Percentiles rank a stretch among this genome's conserved stretches.
Evolutionary conservation across 2,797 vertebrate species (phyloP).

Genomic region (Sylvia borin): DNA sequence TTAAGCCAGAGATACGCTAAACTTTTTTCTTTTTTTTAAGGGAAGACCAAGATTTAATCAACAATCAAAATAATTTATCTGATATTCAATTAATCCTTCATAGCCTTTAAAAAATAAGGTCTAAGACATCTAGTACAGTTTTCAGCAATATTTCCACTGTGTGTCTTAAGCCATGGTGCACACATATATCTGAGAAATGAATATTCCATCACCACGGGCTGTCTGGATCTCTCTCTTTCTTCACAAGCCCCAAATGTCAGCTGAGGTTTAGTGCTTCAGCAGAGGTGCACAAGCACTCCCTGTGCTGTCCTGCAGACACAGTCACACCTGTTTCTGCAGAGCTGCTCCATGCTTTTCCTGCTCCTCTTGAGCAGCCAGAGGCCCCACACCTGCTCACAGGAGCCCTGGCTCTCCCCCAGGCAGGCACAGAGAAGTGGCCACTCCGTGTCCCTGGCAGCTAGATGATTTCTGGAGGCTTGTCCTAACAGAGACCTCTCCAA

Average conservation of each 20-base stretch:
- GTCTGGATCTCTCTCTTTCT: background rate
- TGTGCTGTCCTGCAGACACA: background rate
- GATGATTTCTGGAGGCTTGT: background rate
- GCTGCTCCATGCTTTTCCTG: background rate
- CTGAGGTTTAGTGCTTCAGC: background rate
- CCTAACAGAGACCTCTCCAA: background rate
- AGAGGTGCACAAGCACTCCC: background rate
- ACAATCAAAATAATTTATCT: background rate
- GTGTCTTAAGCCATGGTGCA: background rate
- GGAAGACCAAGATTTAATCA: background rate
- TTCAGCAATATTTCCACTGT: background rate
- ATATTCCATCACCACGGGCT: rapidly evolving
- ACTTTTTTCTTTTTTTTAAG: background rate
- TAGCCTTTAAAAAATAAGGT: background rate
- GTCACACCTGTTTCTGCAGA: background rate
- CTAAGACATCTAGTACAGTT: background rate
- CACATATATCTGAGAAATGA: background rate
- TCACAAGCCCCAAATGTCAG: background rate
- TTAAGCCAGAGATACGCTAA: background rate
- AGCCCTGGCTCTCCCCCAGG: background rate
- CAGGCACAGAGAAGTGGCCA: background rate
- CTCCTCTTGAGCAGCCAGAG: background rate
- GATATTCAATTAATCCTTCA: background rate
- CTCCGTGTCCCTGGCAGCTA: background rate
- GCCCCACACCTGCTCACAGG: rapidly evolving